Conservation (phyloP, 2,797 vertebrate genomes). For the Siniperca scherzeri region DNA sequence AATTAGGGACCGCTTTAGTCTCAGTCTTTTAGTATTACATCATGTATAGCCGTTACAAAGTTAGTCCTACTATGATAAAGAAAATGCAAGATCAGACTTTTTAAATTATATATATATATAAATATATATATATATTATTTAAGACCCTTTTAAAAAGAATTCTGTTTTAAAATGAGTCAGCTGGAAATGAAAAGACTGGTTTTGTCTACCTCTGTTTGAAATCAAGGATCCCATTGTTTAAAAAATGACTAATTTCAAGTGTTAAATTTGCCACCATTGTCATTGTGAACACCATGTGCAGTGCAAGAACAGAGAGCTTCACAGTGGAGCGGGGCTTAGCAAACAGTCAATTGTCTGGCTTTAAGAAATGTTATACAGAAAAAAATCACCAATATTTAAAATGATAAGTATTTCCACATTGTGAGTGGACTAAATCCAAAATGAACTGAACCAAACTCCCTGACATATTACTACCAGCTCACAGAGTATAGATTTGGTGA, state of each 20-base stretch:
- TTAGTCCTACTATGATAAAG: too few relatives aligned
- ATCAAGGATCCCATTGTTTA: neutral
- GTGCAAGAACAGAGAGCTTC: neutral
- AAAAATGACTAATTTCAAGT: neutral
- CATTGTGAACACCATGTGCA: neutral
- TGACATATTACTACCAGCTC: neutral
- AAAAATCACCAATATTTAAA: neutral
- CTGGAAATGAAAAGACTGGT: neutral
- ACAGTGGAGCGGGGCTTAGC: neutral
- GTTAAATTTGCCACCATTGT: neutral
- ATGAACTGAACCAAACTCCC: neutral
- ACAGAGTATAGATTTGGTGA: neutral
- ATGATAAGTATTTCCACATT: neutral
- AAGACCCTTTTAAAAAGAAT: too few relatives aligned
- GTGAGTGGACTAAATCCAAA: conserved; percentile 10
- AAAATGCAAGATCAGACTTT: too few relatives aligned
- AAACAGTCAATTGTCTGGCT: neutral
- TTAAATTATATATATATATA: too few relatives aligned
- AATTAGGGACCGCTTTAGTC: neutral
- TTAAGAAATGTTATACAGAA: neutral
- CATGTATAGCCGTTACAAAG: neutral
- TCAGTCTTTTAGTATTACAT: neutral
- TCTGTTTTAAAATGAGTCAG: too few relatives aligned
- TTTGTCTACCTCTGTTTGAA: neutral
- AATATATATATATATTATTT: too few relatives aligned